These are phyloP conservation scores for Pemphredon lugubris DNA, from an alignment of 2,888 invertebrate species.

Conservation along the genomic window DNA sequence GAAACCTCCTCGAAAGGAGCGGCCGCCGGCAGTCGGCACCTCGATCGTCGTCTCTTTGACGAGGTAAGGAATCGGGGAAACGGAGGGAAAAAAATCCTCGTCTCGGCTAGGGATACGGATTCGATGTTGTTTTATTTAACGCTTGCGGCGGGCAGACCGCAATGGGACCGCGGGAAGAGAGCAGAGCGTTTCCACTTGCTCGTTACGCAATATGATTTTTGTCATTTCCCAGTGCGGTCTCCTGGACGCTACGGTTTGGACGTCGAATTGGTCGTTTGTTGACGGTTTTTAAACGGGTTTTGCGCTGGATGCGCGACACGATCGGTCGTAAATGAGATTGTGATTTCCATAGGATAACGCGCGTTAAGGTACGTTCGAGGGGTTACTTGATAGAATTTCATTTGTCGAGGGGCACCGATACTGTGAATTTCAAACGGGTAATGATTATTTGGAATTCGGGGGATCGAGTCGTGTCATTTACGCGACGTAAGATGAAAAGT, in stretches of 20 bases:
- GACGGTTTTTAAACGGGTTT: not conserved
- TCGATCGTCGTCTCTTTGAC: not conserved
- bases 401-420: too few relatives aligned
- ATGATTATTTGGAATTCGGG: too few relatives aligned
- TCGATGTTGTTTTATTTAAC: not conserved
- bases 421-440: too few relatives aligned
- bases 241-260: constrained; percentile 1
- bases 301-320: not conserved
- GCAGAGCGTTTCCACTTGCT: not conserved
- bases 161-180: not conserved
- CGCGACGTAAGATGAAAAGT: too few relatives aligned
- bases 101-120: too few relatives aligned
- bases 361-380: not conserved
- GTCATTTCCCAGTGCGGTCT: constrained; percentile 6
- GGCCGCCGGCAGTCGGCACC: not conserved
- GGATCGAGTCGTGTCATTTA: too few relatives aligned
- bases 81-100: not conserved
- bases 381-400: too few relatives aligned
- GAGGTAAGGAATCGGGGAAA: constrained; percentile 20
- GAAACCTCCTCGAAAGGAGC: constrained; percentile 4
- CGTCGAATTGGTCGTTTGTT: not conserved
- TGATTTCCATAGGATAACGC: not conserved
- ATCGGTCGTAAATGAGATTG: not conserved
- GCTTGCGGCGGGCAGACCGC: not conserved
- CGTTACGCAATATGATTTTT: not conserved